Evolutionary conservation across 2,888 invertebrate species (phyloP).

Genomic region (Mimumesa dahlbomi): DNA sequence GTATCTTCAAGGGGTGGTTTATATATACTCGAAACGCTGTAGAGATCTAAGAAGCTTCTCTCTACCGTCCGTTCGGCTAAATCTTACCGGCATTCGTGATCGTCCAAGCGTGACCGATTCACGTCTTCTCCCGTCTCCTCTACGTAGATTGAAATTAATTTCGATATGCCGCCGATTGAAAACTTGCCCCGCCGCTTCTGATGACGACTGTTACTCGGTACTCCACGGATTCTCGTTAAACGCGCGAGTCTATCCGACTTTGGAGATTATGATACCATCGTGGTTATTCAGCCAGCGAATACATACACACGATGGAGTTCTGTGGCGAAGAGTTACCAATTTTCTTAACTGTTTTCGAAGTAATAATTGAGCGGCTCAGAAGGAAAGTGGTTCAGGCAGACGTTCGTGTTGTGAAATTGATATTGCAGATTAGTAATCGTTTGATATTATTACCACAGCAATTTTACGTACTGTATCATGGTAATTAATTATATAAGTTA

Average conservation of each 20-base stretch:
- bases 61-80: conserved; percentile 68
- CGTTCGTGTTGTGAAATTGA: too few relatives aligned
- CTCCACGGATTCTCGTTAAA: too few relatives aligned
- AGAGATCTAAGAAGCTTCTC: conserved; percentile 65
- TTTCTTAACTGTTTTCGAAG: neutral
- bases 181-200: conserved; percentile 43
- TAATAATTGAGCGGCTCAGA: too few relatives aligned
- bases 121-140: conserved; percentile 37
- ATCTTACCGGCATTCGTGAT: conserved; percentile 75
- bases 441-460: too few relatives aligned
- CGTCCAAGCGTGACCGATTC: conserved; percentile 68
- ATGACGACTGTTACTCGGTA: too few relatives aligned
- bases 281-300: too few relatives aligned
- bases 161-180: conserved; percentile 68
- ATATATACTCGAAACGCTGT: conserved; percentile 51
- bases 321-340: neutral
- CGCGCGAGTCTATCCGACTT: too few relatives aligned
- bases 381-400: too few relatives aligned
- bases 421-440: too few relatives aligned
- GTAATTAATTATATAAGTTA: too few relatives aligned
- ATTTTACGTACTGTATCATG: too few relatives aligned
- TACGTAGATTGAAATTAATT: conserved; percentile 78
- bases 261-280: conserved; percentile 16
- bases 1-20: conserved; percentile 52
- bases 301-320: too few relatives aligned